These are phyloP conservation scores for Corythornis cristatus DNA, from an alignment of 2,113 vertebrate species.

Conservation along the genomic window DNA sequence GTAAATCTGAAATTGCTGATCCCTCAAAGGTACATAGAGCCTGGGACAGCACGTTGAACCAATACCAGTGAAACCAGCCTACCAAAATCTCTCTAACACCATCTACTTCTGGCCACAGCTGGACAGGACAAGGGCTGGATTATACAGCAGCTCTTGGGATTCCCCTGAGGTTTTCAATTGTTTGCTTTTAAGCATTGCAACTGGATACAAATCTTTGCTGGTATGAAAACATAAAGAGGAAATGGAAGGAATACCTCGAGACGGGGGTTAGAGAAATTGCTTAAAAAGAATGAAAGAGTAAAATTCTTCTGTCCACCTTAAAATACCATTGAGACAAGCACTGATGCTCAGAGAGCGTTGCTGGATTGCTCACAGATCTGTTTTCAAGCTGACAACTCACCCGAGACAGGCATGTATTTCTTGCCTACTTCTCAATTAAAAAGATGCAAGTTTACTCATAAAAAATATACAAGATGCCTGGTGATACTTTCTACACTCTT, in stretches of 20 bases:
- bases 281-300: neutral
- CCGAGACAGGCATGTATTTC: neutral
- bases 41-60: too few relatives aligned
- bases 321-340: neutral
- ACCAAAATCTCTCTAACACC: neutral
- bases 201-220: neutral
- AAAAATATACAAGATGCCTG: neutral
- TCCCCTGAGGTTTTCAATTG: neutral
- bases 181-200: neutral
- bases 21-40: neutral
- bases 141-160: neutral
- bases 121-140: neutral
- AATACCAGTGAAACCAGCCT: neutral
- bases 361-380: neutral
- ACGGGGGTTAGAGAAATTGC: neutral
- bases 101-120: neutral
- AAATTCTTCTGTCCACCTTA: neutral
- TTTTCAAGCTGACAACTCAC: neutral
- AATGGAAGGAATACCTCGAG: neutral
- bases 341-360: accelerated
- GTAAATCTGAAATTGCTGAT: neutral
- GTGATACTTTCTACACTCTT: neutral
- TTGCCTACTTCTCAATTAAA: neutral
- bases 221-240: neutral
- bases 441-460: neutral